Base-by-base conservation (phyloP, 2,888 invertebrate species). In the Agrilus biguttatus region DNA sequence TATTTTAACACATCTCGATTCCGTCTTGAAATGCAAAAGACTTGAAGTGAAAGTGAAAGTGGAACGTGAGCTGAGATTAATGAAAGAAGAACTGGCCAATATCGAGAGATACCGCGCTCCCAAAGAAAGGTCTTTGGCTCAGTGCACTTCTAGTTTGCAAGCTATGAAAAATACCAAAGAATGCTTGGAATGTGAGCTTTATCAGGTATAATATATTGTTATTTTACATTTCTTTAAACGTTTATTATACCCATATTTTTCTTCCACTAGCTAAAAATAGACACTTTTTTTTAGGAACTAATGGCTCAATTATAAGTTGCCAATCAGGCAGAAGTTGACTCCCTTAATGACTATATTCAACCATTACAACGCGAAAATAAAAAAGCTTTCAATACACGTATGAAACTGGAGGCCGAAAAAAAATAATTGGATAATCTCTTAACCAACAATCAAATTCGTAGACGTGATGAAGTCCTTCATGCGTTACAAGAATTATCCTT, bases 1-100 rank as follows among this genome's bases (percentile, higher is more conserved):
- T 99, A 96, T 63, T 95, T 96, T 69, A 98, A 98, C 66, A 88
- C 91, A 10, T 81, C 92, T 0, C 77, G 93, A 3, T 93, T 92
- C 0, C 84, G 95, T 14, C 70, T 97, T 2, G 92, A 95, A 63
- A 87, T 90, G 73, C 93, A 96, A 59, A 93, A 95, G 66, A 89
- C 84, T 1, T 76, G 90, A 8, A 85, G 85, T 0, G 89, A 95
- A 95, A 69, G 88, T 96, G 53, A 92, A 93, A 63, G 91, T n/a
- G n/a, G n/a, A n/a, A n/a, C n/a, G 90, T 1, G 96, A 96, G 62
- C 84, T 96, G 42, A 76, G 95, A 7, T 70, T 95, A 42, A 93
- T 92, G 86, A 91, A 91, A 57, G 95, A 96, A 62, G 96, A 97
- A 64, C 65, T 93, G 39, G 77, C 83, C 8, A 84, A 88, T 14